Evolutionary conservation across 1,140 invertebrate genomes (phyloP).

Genomic region (Macrosteles quadrilineatus): DNA sequence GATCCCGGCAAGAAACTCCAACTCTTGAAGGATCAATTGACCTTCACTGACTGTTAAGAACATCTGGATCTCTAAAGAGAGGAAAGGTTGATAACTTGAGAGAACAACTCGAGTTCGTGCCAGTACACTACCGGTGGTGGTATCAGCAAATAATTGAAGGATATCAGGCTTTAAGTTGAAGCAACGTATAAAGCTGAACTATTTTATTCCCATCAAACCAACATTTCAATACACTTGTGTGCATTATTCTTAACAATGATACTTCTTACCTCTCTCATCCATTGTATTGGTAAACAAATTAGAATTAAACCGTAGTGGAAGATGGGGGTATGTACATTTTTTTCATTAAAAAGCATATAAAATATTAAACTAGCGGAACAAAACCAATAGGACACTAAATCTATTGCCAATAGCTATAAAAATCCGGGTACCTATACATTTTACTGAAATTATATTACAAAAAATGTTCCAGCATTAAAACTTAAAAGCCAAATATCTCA

Average conservation of each 20-base stretch:
- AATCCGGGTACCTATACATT: not conserved
- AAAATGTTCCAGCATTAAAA: constrained; percentile 17
- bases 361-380: not conserved
- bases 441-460: not conserved
- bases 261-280: not conserved
- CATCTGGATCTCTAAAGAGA: constrained; percentile 15
- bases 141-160: constrained; percentile 10
- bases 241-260: not conserved
- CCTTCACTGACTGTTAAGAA: not conserved
- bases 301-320: not conserved
- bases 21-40: too few relatives aligned
- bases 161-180: not conserved
- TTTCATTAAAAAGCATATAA: not conserved
- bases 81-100: constrained; percentile 15
- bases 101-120: constrained; percentile 17
- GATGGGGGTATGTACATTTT: constrained; percentile 16
- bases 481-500: not conserved
- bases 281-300: not conserved
- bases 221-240: too few relatives aligned
- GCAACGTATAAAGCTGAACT: not conserved
- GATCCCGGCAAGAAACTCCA: not conserved
- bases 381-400: not conserved
- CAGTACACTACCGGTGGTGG: constrained; percentile 13
- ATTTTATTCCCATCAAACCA: not conserved
- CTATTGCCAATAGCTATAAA: not conserved